Percentiles rank a stretch among this genome's conserved stretches.
Conservation (phyloP, 23 tunicate genomes). For the Trididemnum clinides region DNA sequence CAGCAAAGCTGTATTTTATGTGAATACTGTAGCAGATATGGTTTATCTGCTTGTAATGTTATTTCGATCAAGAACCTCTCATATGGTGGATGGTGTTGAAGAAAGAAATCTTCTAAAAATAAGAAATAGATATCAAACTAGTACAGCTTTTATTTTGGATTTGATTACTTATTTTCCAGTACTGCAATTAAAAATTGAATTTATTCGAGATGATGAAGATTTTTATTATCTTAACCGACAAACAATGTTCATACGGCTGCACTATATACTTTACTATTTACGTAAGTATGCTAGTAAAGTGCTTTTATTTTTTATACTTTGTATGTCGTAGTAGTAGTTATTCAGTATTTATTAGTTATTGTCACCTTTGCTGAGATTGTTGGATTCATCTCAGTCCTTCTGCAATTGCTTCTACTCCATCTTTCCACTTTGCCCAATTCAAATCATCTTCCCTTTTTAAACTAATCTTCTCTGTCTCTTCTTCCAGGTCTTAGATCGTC, state of each 20-base stretch:
- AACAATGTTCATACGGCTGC: slow-evolving; percentile 59
- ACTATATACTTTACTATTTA: slow-evolving; percentile 73
- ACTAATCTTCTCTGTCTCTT: too few species aligned
- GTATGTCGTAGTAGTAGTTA: too few species aligned
- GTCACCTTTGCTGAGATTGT: too few species aligned
- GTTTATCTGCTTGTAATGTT: slow-evolving; percentile 60
- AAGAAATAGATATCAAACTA: slow-evolving; percentile 69
- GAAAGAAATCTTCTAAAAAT: slow-evolving; percentile 72
- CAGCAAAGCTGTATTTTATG: slow-evolving; percentile 24
- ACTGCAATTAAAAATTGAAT: slow-evolving; percentile 26
- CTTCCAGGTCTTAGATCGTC: too few species aligned
- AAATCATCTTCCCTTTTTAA: too few species aligned
- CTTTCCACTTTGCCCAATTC: too few species aligned
- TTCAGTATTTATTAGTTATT: too few species aligned
- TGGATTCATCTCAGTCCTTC: too few species aligned
- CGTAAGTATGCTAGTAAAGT: slow-evolving; percentile 73
- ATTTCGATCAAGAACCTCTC: slow-evolving; percentile 75
- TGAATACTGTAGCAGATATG: slow-evolving; percentile 51
- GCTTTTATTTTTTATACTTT: too few species aligned
- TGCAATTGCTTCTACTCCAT: too few species aligned
- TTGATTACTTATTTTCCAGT: slow-evolving; percentile 58
- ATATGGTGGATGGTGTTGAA: slow-evolving; percentile 80
- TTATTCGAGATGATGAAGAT: slow-evolving; percentile 36
- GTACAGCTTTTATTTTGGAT: slow-evolving; percentile 67
- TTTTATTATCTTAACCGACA: slow-evolving; percentile 59